phyloP scores from a whole-genome alignment of 2,797 vertebrate species.

The Clarias laeviceps region DNA sequence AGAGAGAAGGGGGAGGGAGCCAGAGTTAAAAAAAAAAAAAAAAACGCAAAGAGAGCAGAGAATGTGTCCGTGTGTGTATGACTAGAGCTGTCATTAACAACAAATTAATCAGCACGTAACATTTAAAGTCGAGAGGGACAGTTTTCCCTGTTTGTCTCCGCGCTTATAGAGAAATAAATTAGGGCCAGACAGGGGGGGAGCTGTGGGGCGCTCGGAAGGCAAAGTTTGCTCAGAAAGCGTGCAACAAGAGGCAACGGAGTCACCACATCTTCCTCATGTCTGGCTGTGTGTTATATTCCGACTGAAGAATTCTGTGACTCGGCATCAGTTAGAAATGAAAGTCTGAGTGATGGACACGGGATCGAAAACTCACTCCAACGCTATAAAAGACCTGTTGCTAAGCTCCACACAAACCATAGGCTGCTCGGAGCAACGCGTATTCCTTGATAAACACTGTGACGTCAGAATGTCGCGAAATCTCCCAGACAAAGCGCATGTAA shows the following conservation, averaged over 20 bases:
- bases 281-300: too few species aligned
- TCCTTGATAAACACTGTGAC: conserved; percentile 62
- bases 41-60: conserved; percentile 57
- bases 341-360: background rate
- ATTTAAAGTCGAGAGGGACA: conserved; percentile 70
- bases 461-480: conserved; percentile 59
- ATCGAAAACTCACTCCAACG: background rate
- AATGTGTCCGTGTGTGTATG: conserved; percentile 60
- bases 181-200: conserved; percentile 51
- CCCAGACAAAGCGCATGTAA: conserved; percentile 66
- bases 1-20: conserved; percentile 63
- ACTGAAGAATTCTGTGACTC: background rate
- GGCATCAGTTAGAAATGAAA: background rate
- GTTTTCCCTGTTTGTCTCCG: conserved; percentile 55
- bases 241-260: background rate
- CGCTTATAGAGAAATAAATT: conserved; percentile 62
- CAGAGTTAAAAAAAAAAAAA: conserved; percentile 49
- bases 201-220: conserved; percentile 53
- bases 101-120: conserved; percentile 79
- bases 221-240: conserved; percentile 69
- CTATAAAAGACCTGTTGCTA: conserved; percentile 34
- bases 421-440: conserved; percentile 4
- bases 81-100: conserved; percentile 73
- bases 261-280: background rate
- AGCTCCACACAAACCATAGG: conserved; percentile 13